Evolutionary conservation across 2,888 invertebrate species (phyloP).

Genomic region (Pseudococcus viburni): DNA sequence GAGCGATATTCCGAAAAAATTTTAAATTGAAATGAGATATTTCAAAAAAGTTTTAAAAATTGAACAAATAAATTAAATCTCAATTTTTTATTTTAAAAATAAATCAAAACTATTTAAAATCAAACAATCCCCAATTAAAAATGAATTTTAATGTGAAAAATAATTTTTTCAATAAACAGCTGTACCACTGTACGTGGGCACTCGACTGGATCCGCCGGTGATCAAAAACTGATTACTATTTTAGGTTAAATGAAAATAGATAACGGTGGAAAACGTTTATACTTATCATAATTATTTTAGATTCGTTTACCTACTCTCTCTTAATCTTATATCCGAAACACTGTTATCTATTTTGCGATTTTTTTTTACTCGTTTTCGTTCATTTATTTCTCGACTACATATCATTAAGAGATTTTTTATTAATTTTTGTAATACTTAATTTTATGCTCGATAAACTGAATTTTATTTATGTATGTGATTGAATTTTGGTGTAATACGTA

Average conservation of each 20-base stretch:
- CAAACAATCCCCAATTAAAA: no score
- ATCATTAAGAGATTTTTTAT: slow-evolving; percentile 38
- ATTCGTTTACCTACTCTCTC: background rate
- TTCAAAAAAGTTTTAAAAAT: no score
- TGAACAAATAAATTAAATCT: no score
- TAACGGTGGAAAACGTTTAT: background rate
- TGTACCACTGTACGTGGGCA: no score
- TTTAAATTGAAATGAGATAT: no score
- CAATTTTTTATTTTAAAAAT: no score
- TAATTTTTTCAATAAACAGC: no score
- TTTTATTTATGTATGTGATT: slow-evolving; percentile 25
- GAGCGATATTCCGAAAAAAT: no score
- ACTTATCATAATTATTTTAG: background rate
- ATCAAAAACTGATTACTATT: background rate
- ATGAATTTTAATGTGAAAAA: no score
- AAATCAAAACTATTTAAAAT: no score
- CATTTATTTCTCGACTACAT: slow-evolving; percentile 33
- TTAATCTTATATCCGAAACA: background rate
- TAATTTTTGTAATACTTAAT: slow-evolving; percentile 39
- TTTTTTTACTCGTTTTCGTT: slow-evolving; percentile 38
- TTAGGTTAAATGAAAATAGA: background rate
- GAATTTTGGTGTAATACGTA: slow-evolving; percentile 22
- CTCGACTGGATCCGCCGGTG: no score
- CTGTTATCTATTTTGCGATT: slow-evolving; percentile 39
- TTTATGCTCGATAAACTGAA: slow-evolving; percentile 14